phyloP scores from a whole-genome alignment of 2,797 vertebrate genomes.

The Amphiprion clarkii region DNA sequence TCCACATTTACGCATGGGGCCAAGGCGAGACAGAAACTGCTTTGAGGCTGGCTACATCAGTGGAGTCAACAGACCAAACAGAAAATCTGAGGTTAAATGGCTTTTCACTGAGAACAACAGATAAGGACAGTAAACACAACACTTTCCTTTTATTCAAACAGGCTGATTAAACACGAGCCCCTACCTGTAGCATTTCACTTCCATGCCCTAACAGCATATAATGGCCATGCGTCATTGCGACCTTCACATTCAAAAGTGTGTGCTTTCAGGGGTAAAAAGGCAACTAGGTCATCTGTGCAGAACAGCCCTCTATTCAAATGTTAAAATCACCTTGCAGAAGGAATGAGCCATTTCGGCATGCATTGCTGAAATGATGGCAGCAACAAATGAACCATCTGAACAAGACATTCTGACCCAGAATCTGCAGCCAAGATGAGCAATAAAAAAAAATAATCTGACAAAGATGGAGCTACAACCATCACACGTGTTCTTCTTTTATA shows the following conservation, averaged over 20 bases:
- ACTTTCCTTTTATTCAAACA: constrained; percentile 42
- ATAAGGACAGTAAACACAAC: constrained; percentile 38
- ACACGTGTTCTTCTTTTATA: neutral
- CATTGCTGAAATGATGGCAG: constrained; percentile 50
- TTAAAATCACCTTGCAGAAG: constrained; percentile 70
- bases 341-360: constrained; percentile 63
- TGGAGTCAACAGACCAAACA: constrained; percentile 42
- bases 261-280: constrained; percentile 67
- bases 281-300: constrained; percentile 73
- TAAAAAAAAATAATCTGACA: neutral
- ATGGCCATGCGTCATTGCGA: constrained; percentile 53
- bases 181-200: constrained; percentile 43
- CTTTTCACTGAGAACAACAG: constrained; percentile 47
- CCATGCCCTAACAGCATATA: constrained; percentile 58
- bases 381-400: constrained; percentile 53
- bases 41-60: constrained; percentile 25
- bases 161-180: constrained; percentile 53
- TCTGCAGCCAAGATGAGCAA: constrained; percentile 33
- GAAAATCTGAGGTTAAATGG: constrained; percentile 31
- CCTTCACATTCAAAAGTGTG: constrained; percentile 63
- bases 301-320: constrained; percentile 69
- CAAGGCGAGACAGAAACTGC: constrained; percentile 55
- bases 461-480: constrained; percentile 10
- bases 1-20: constrained; percentile 51
- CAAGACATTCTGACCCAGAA: constrained; percentile 57